Evolutionary conservation across 2,888 invertebrate genomes (phyloP).

Genomic region (Agonum fuliginosum): DNA sequence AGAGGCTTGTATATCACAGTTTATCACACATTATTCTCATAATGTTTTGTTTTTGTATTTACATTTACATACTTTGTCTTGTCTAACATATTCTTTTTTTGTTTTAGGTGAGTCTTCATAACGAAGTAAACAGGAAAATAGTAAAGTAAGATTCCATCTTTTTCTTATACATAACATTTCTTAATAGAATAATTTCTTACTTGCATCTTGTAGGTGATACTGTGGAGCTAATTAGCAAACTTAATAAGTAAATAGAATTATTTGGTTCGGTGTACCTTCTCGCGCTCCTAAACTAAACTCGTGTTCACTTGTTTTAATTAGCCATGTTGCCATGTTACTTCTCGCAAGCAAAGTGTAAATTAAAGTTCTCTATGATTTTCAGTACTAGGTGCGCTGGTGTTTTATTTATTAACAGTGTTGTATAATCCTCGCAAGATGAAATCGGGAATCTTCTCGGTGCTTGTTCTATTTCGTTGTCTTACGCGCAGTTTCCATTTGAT

Average conservation of each 20-base stretch:
- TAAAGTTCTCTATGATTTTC: constrained; percentile 43
- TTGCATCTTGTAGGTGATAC: background rate
- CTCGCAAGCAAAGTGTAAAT: constrained; percentile 23
- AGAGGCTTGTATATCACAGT: no score
- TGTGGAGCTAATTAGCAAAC: constrained; percentile 9
- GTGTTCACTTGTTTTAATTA: constrained; percentile 47
- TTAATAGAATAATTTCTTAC: background rate
- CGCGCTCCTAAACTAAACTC: constrained; percentile 23
- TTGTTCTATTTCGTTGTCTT: no score
- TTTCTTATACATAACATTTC: background rate
- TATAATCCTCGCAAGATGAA: constrained; percentile 17
- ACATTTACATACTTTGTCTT: no score
- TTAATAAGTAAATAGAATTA: constrained; percentile 37
- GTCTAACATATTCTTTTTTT: no score
- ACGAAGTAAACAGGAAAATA: no score
- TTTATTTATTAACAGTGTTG: constrained; percentile 8
- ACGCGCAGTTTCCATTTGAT: constrained; percentile 48
- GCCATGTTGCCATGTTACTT: constrained; percentile 41
- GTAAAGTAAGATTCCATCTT: background rate
- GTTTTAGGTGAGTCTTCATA: no score
- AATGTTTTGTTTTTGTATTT: no score
- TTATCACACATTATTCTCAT: no score
- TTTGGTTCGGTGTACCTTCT: background rate
- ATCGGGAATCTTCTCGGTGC: no score
- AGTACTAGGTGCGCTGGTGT: background rate